Evolutionary conservation across 2,797 vertebrate species (phyloP).

Genomic region (Halcyon badia): DNA sequence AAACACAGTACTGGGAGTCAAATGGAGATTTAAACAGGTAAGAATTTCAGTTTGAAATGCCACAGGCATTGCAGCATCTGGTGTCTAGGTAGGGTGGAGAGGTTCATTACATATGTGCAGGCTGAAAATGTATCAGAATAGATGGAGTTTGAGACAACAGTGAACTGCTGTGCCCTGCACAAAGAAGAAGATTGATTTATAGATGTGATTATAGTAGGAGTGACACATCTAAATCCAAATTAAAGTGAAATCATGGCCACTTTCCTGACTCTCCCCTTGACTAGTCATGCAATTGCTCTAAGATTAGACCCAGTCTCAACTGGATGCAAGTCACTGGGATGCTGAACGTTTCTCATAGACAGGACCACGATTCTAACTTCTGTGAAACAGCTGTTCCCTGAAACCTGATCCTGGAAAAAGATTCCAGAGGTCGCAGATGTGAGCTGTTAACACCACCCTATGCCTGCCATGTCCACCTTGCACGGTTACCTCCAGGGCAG

Average conservation of each 20-base stretch:
- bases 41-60: neutral
- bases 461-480: fast-evolving
- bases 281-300: neutral
- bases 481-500: conserved; percentile 89
- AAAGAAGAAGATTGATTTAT: too few species aligned
- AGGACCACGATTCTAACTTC: fast-evolving
- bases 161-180: neutral
- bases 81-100: neutral
- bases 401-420: neutral
- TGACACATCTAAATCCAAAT: neutral
- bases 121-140: neutral
- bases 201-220: neutral
- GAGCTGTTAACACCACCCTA: neutral
- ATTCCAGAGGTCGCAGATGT: neutral
- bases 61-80: neutral
- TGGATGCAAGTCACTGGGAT: fast-evolving
- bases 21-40: neutral
- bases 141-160: neutral
- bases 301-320: neutral
- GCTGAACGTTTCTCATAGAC: fast-evolving
- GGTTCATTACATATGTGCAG: neutral
- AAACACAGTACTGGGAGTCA: neutral
- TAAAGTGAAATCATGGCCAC: neutral
- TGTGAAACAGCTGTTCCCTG: neutral
- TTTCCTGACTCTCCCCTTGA: neutral